Evolutionary conservation across 2,797 vertebrate species (phyloP).

Genomic region (Nasua narica): DNA sequence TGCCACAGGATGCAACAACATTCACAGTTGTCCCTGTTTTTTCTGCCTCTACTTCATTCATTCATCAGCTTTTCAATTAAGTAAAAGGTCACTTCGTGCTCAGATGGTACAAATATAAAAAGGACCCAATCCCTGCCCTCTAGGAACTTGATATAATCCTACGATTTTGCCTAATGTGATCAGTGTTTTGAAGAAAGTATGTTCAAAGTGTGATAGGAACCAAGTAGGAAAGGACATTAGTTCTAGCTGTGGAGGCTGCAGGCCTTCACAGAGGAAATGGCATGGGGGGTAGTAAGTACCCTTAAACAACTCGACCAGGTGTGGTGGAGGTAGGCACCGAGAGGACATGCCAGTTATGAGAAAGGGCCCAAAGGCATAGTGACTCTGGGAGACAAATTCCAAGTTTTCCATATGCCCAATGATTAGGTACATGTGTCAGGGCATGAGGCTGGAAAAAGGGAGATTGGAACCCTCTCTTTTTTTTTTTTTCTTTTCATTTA

Average conservation of each 20-base stretch:
- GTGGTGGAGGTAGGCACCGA: not conserved
- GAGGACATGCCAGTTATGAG: not conserved
- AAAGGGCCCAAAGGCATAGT: not conserved
- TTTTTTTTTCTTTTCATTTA: slow-evolving; percentile 2
- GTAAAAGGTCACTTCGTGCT: not conserved
- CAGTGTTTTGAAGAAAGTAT: not conserved
- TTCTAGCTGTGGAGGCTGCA: not conserved
- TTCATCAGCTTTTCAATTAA: not conserved
- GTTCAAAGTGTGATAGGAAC: not conserved
- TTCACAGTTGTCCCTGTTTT: not conserved
- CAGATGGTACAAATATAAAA: not conserved
- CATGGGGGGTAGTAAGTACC: not conserved
- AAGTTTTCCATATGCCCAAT: not conserved
- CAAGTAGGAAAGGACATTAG: not conserved
- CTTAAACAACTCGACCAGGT: not conserved
- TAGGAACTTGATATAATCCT: not conserved
- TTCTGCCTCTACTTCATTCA: not conserved
- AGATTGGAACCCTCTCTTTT: not conserved
- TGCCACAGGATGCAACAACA: not conserved
- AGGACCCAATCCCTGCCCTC: not conserved
- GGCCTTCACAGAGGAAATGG: not conserved
- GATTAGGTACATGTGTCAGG: not conserved
- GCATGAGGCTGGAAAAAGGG: not conserved
- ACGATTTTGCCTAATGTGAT: not conserved
- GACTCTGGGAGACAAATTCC: not conserved